Evolutionary conservation across 2,113 vertebrate genomes (phyloP).

Genomic region (Pollachius pollachius): DNA sequence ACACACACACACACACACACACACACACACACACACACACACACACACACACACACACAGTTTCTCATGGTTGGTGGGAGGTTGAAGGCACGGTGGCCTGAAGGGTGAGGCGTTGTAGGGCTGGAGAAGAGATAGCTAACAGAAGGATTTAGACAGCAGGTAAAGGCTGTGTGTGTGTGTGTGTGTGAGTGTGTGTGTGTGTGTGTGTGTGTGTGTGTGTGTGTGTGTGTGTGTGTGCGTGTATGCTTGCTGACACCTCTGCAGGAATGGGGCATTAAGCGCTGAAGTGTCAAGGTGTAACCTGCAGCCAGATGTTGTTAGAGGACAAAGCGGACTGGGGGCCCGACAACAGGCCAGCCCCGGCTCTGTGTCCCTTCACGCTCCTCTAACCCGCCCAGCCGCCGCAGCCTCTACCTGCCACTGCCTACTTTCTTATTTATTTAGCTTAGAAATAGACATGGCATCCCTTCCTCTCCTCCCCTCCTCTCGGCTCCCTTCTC

Average conservation of each 20-base stretch:
- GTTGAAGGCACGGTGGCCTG: slow-evolving; percentile 31
- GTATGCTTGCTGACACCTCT: slow-evolving; percentile 4
- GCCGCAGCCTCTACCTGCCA: slow-evolving; percentile 10
- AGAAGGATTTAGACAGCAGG: slow-evolving; percentile 57
- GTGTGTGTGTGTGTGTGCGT: slow-evolving; percentile 16
- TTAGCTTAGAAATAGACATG: slow-evolving; percentile 3
- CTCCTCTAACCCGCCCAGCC: slow-evolving; percentile 8
- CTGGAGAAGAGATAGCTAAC: slow-evolving; percentile 45
- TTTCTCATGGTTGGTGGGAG: slow-evolving; percentile 63
- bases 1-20: slow-evolving; percentile 15
- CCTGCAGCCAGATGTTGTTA: slow-evolving; percentile 51
- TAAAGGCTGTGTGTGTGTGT: slow-evolving; percentile 29
- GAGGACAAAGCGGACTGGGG: slow-evolving; percentile 45
- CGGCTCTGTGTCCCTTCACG: slow-evolving; percentile 10
- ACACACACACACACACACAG: slow-evolving; percentile 3
- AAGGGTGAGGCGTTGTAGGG: slow-evolving; percentile 36
- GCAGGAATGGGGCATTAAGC: slow-evolving; percentile 46
- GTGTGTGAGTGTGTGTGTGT: slow-evolving; percentile 18
- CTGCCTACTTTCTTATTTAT: slow-evolving; percentile 25
- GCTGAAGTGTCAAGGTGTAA: slow-evolving; percentile 46
- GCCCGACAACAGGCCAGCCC: slow-evolving; percentile 26
- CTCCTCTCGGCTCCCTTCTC: slow-evolving; percentile 27
- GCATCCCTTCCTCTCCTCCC: slow-evolving; percentile 7
- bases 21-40: slow-evolving; percentile 2
- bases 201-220: slow-evolving; percentile 12